Percentiles rank a stretch among this genome's conserved stretches.
Conservation (phyloP, 2,888 invertebrate species). For the Vanessa cardui region DNA sequence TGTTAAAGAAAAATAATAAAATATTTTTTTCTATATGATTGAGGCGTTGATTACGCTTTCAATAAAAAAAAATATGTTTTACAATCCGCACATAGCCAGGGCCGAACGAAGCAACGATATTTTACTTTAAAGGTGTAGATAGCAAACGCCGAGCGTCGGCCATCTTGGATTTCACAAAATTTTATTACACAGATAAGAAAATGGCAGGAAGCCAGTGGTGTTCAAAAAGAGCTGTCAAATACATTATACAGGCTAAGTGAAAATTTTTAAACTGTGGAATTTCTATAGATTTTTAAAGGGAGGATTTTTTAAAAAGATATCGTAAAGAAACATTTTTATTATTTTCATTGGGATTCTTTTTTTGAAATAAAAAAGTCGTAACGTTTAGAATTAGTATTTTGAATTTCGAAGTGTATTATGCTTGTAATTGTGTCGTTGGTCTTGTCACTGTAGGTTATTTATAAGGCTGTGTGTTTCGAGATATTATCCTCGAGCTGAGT, state of each 20-base stretch:
- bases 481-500: too few species aligned
- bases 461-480: too few species aligned
- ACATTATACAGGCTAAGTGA: constrained; percentile 39
- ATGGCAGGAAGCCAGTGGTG: constrained; percentile 40
- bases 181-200: constrained; percentile 47
- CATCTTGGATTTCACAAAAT: constrained; percentile 46
- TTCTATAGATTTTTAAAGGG: constrained; percentile 23
- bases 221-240: constrained; percentile 43
- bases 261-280: constrained; percentile 33
- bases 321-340: background rate
- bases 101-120: constrained; percentile 36
- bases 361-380: too few species aligned
- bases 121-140: constrained; percentile 40
- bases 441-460: too few species aligned
- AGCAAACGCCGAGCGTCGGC: constrained; percentile 37
- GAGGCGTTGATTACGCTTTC: background rate
- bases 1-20: too few species aligned
- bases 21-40: too few species aligned
- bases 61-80: constrained; percentile 30
- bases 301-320: constrained; percentile 7
- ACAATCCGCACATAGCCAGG: constrained; percentile 29
- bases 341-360: background rate
- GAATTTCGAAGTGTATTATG: too few species aligned
- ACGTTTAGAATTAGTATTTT: too few species aligned
- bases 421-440: too few species aligned